Conservation (phyloP, 2,113 vertebrate genomes). For the Phyllostomus hastatus region DNA sequence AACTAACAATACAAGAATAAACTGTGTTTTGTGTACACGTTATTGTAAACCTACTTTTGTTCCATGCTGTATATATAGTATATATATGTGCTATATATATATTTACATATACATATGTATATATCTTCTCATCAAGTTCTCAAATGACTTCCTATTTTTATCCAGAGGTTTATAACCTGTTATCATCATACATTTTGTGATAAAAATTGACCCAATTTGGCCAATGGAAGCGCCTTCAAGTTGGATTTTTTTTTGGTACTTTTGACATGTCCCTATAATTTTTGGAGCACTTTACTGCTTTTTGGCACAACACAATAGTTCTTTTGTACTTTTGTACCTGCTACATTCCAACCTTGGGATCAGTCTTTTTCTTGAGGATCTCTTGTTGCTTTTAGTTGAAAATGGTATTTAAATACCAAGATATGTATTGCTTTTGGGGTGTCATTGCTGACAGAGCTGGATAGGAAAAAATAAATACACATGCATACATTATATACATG, state of each 20-base stretch:
- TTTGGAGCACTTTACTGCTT: background rate
- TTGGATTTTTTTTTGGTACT: background rate
- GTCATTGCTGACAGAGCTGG: background rate
- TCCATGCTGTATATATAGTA: background rate
- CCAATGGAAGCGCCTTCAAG: background rate
- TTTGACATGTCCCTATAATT: background rate
- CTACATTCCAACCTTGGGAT: background rate
- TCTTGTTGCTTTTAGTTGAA: background rate
- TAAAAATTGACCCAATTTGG: background rate
- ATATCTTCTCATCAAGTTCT: background rate
- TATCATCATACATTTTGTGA: background rate
- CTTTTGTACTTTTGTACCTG: background rate
- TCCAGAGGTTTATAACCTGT: background rate
- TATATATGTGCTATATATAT: too few relatives aligned
- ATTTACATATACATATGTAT: background rate
- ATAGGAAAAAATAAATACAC: background rate
- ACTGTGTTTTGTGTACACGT: background rate
- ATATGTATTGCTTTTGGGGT: background rate
- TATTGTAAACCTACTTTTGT: background rate
- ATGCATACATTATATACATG: background rate
- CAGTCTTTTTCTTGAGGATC: background rate
- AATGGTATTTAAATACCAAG: background rate
- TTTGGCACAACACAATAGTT: background rate
- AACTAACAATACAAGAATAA: too few relatives aligned
- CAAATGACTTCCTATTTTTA: background rate